These are phyloP conservation scores for Ceratosolen fusciceps DNA, from an alignment of 1,140 invertebrate species.

Conservation along the genomic window DNA sequence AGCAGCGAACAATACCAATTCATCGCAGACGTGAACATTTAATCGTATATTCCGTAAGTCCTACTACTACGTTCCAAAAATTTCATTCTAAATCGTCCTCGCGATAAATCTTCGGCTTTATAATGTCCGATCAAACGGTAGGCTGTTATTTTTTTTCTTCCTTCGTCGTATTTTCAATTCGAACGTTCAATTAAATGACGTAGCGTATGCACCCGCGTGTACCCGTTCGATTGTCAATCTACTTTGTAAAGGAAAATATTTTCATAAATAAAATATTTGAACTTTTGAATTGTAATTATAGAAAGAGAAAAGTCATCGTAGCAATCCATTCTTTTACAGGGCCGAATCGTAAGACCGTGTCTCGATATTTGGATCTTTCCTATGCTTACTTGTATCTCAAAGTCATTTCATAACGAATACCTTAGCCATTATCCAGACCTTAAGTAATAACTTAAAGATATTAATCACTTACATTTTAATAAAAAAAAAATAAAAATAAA, in stretches of 20 bases:
- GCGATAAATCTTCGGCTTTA: neutral
- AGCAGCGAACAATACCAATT: conserved; percentile 39
- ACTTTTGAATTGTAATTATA: conserved; percentile 3
- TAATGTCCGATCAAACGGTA: neutral
- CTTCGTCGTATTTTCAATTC: too few species aligned
- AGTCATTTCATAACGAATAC: conserved; percentile 14
- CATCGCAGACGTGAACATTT: conserved; percentile 43
- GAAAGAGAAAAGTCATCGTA: conserved; percentile 10
- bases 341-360: conserved; percentile 32
- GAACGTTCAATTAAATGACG: too few species aligned
- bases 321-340: conserved; percentile 46
- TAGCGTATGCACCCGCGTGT: too few species aligned
- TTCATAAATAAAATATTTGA: neutral
- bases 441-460: conserved; percentile 30
- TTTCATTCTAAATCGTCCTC: neutral
- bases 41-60: conserved; percentile 10
- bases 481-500: too few species aligned
- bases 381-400: conserved; percentile 38
- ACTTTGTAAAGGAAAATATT: neutral
- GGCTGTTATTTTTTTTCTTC: too few species aligned
- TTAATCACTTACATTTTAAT: conserved; percentile 27
- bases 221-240: too few species aligned
- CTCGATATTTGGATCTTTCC: conserved; percentile 27
- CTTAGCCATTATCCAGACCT: conserved; percentile 28
- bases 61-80: too few species aligned